Percentiles rank a stretch among this genome's conserved stretches.
These are phyloP conservation scores for Thaumatotibia leucotreta DNA, from an alignment of 1,140 invertebrate genomes.

Conservation along the genomic window DNA sequence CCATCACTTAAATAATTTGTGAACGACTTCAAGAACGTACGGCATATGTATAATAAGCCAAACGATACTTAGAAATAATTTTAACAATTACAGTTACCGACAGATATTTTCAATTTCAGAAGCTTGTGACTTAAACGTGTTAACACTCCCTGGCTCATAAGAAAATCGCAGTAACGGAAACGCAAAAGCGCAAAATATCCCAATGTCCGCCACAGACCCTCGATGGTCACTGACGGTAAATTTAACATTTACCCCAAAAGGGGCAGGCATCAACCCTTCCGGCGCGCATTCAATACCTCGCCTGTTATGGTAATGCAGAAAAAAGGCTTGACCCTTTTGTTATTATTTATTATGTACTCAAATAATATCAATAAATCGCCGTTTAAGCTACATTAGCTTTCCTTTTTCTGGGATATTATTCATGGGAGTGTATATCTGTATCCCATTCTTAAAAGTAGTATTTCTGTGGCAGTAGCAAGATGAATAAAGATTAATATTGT, in stretches of 20 bases:
- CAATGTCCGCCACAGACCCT: constrained; percentile 51
- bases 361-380: constrained; percentile 58
- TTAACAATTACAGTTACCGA: too few relatives aligned
- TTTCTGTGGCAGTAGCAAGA: too few relatives aligned
- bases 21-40: too few relatives aligned
- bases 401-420: constrained; percentile 15
- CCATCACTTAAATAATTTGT: too few relatives aligned
- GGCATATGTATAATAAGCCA: too few relatives aligned
- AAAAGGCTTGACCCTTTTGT: constrained; percentile 48
- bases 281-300: constrained; percentile 29
- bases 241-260: constrained; percentile 57
- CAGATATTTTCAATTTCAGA: not conserved
- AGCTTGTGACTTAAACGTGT: constrained; percentile 23
- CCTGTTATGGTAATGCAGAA: constrained; percentile 46
- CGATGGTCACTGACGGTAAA: constrained; percentile 51
- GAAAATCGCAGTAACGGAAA: constrained; percentile 57
- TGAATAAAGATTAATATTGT: too few relatives aligned
- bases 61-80: too few relatives aligned
- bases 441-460: not conserved
- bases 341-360: constrained; percentile 52
- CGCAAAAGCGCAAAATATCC: constrained; percentile 56
- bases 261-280: constrained; percentile 31
- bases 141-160: constrained; percentile 37
- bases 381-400: constrained; percentile 54
- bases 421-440: not conserved